These are phyloP conservation scores for Lysiphlebus fabarum DNA, from an alignment of 1,140 invertebrate genomes.

Conservation along the genomic window DNA sequence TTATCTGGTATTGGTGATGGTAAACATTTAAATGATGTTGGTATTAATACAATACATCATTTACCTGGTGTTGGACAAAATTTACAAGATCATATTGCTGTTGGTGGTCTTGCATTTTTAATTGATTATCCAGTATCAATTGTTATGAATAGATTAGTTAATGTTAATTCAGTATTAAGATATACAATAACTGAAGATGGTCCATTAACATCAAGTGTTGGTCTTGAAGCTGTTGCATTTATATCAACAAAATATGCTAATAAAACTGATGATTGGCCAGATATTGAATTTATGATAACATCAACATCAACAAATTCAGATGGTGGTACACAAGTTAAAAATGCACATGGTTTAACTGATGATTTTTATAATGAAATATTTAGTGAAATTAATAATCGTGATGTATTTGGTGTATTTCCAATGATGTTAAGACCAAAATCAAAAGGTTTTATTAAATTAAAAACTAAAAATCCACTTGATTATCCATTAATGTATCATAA, in stretches of 20 bases:
- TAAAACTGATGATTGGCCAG: conserved; percentile 79
- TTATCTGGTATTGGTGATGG: conserved; percentile 78
- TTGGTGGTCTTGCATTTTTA: conserved; percentile 73
- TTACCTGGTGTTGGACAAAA: conserved; percentile 75
- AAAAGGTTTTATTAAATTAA: conserved; percentile 72
- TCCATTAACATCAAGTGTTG: conserved; percentile 77
- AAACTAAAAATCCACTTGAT: conserved; percentile 74
- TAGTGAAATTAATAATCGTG: conserved; percentile 65
- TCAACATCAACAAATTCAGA: conserved; percentile 77
- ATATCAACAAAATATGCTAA: conserved; percentile 85
- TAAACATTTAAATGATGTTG: conserved; percentile 66
- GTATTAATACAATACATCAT: conserved; percentile 67
- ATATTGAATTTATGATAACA: conserved; percentile 86
- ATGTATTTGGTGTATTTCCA: conserved; percentile 77
- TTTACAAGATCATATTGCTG: conserved; percentile 80
- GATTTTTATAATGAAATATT: conserved; percentile 77
- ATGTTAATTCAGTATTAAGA: conserved; percentile 70
- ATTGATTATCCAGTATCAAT: conserved; percentile 78
- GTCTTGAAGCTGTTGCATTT: conserved; percentile 79
- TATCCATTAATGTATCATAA: conserved; percentile 87
- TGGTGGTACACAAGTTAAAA: conserved; percentile 71
- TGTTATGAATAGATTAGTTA: conserved; percentile 72
- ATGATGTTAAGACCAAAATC: conserved; percentile 86
- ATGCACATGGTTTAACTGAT: conserved; percentile 73
- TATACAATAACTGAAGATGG: conserved; percentile 78